Base-by-base conservation (phyloP, 2,113 vertebrate genomes). In the Syngnathus scovelli region DNA sequence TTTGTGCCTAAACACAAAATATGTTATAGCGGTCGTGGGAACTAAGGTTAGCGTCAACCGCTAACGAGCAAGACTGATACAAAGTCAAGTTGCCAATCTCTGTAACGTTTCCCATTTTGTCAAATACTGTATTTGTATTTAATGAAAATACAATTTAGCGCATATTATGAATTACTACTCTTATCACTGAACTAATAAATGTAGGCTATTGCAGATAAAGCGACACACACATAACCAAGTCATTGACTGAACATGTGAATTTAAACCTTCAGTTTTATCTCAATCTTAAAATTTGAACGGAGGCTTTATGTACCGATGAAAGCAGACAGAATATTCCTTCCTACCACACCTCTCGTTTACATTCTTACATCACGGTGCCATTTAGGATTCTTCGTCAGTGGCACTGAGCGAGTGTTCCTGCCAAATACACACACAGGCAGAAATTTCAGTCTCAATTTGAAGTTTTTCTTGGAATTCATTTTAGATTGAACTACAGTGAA, bases 351-450 rank as follows among this genome's bases (percentile, higher is more conserved):
- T 41, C 33, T 51, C 33, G 27, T 48, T 51, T 48, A 41, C 19
- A 48, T 66, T 61, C 58, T 44, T 5, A 43, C 27, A 11, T 54
- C 3, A 39, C 55, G 52, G 70, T 16, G n/a, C 68, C 54, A 67
- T 56, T 89, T 66, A 89, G 58, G 84, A 76, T 48, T 90, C 89
- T 21, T 90, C 87, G 41, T 88, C 89, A 1, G 87, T 84, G 69
- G 83, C 85, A 68, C 87, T 89, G 54, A 84, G 82, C 12, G 89
- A 85, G 16, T 78, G 86, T 74, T 89, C 89, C 89, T 90, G 67
- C 6, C 74, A 67, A 56, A 79, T 5, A 61, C 66, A 65, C n/a
- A 62, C 39, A 62, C 19, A 43, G 12, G 36, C 5, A 61, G 16
- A 19, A 9, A 13, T 16, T 15, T 7, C 5, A 6, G 12, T 7